Evolutionary conservation across 2,113 vertebrate species (phyloP).

Genomic region (Chlamydotis undulata): DNA sequence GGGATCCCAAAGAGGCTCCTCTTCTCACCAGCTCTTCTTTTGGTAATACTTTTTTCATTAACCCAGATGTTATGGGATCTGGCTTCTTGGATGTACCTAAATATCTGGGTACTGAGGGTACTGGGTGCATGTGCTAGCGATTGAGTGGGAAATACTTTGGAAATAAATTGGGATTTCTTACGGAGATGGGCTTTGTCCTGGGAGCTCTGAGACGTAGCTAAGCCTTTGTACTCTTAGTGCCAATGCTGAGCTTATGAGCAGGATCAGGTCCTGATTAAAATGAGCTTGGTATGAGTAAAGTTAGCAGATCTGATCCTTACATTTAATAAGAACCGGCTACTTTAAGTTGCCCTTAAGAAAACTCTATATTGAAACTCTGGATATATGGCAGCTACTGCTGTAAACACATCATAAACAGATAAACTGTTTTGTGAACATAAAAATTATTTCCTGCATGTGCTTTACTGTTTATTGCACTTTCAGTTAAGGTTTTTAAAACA

Average conservation of each 20-base stretch:
- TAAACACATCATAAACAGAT: not conserved
- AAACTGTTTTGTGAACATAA: not conserved
- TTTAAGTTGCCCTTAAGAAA: not conserved
- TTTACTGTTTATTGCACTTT: not conserved
- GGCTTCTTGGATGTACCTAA: not conserved
- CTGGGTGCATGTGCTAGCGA: rapidly evolving
- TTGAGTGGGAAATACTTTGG: not conserved
- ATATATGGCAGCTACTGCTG: not conserved
- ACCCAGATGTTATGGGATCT: not conserved
- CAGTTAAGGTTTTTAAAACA: not conserved
- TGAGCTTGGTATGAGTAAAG: not conserved
- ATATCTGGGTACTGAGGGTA: not conserved
- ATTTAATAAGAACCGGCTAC: not conserved
- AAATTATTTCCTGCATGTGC: not conserved
- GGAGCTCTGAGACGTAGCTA: not conserved
- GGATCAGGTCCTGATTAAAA: not conserved
- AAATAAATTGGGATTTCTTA: not conserved
- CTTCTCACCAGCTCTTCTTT: not conserved
- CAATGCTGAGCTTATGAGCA: not conserved
- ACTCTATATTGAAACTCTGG: not conserved
- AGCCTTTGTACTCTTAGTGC: not conserved
- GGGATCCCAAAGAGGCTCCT: not conserved
- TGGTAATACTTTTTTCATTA: not conserved
- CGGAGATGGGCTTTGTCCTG: not conserved
- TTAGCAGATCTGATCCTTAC: not conserved